A percentile compares a stretch with the other conserved stretches of the same genome.
Evolutionary conservation across 2,113 vertebrate genomes (phyloP).

Genomic region (Bettongia penicillata): DNA sequence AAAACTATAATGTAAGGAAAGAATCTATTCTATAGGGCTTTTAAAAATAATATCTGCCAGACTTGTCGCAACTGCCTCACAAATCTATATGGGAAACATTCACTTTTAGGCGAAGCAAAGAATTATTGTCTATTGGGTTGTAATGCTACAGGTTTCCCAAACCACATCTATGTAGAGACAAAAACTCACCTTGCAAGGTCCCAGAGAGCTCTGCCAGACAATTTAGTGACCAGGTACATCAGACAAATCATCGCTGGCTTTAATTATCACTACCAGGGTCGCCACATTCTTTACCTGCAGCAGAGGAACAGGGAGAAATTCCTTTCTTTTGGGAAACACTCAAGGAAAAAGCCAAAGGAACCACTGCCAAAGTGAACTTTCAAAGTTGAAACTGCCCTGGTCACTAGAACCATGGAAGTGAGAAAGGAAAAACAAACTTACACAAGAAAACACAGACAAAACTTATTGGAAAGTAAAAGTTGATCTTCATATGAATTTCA

Average conservation of each 20-base stretch:
- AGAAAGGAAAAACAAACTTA: conserved; percentile 37
- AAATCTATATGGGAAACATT: conserved; percentile 30
- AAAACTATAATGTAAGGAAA: neutral
- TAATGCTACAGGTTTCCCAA: conserved; percentile 62
- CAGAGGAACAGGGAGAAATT: conserved; percentile 85
- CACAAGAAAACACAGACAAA: conserved; percentile 50
- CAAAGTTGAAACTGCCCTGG: conserved; percentile 71
- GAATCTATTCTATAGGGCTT: neutral
- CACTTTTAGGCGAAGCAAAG: neutral
- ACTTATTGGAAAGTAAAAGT: conserved; percentile 65
- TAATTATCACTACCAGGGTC: conserved; percentile 78
- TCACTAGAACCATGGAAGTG: conserved; percentile 19
- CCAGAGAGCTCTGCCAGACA: conserved; percentile 72
- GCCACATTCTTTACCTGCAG: conserved; percentile 88
- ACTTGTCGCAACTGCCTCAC: neutral
- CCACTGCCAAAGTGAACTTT: conserved; percentile 63
- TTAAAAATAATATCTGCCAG: conserved; percentile 23
- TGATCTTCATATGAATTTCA: conserved; percentile 43
- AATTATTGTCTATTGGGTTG: conserved; percentile 9
- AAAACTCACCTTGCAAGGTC: conserved; percentile 72
- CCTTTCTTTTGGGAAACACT: conserved; percentile 83
- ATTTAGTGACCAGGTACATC: conserved; percentile 77
- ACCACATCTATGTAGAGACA: conserved; percentile 57
- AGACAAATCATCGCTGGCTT: conserved; percentile 84
- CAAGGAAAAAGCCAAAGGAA: conserved; percentile 78